phyloP scores from a whole-genome alignment of 1,140 invertebrate genomes.

The Drusus annulatus region DNA sequence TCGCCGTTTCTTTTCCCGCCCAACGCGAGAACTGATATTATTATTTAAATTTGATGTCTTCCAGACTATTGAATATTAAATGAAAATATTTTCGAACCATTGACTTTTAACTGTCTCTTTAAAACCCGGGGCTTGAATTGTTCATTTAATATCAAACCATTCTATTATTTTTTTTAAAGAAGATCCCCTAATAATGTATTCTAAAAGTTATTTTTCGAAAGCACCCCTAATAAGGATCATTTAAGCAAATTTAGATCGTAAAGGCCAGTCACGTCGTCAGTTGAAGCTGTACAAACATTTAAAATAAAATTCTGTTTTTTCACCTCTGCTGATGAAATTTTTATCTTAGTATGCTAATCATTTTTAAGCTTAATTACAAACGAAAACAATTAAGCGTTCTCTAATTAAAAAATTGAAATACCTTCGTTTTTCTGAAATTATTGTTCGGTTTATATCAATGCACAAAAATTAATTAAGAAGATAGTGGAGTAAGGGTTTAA shows the following conservation, averaged over 20 bases:
- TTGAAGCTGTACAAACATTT: slow-evolving; percentile 5
- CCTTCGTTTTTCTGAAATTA: too few species aligned
- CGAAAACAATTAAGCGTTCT: too few species aligned
- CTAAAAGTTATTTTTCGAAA: slow-evolving; percentile 33
- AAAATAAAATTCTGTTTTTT: not conserved
- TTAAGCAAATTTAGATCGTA: slow-evolving; percentile 18
- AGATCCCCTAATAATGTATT: slow-evolving; percentile 28
- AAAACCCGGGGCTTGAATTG: not conserved
- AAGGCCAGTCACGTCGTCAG: slow-evolving; percentile 22
- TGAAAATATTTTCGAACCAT: slow-evolving; percentile 40
- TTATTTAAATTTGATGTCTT: slow-evolving; percentile 28
- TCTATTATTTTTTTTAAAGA: slow-evolving; percentile 24
- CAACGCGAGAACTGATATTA: slow-evolving; percentile 17
- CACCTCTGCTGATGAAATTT: too few species aligned
- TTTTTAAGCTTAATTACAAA: too few species aligned
- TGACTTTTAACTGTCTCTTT: slow-evolving; percentile 7
- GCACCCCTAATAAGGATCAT: slow-evolving; percentile 24
- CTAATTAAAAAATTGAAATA: too few species aligned
- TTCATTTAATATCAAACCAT: slow-evolving; percentile 2
- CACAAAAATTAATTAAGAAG: too few species aligned
- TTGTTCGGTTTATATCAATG: too few species aligned
- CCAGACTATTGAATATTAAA: slow-evolving; percentile 34
- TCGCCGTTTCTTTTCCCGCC: too few species aligned
- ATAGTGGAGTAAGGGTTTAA: too few species aligned
- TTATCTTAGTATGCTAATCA: too few species aligned